A percentile compares a stretch with the other conserved stretches of the same genome.
These are phyloP conservation scores for Hylaeus volcanicus DNA, from an alignment of 1,140 invertebrate genomes.

Conservation along the genomic window DNA sequence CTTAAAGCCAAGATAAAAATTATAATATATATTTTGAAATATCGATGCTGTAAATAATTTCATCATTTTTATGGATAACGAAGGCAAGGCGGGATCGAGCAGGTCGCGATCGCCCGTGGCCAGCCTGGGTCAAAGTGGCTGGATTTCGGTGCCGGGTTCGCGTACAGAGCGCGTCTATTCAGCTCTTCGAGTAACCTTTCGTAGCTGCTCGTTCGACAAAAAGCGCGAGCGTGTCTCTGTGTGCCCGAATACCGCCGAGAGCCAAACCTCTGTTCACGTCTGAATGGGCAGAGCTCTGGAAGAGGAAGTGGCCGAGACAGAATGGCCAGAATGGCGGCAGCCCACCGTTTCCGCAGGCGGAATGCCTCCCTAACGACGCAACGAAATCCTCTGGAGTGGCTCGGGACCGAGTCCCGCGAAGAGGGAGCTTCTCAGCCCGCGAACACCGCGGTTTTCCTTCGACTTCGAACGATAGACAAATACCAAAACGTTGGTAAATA, in stretches of 20 bases:
- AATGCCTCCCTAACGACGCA: constrained; percentile 20
- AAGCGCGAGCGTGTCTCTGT: neutral
- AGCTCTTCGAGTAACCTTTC: neutral
- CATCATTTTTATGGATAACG: no score
- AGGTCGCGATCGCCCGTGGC: neutral
- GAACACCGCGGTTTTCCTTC: no score
- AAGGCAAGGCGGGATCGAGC: no score
- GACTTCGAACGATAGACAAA: no score
- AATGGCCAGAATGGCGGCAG: no score
- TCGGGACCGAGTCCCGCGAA: neutral
- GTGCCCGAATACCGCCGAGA: neutral
- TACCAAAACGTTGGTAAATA: no score
- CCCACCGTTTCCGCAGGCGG: neutral
- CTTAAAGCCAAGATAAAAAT: no score
- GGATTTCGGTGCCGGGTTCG: neutral
- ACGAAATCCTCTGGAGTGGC: neutral
- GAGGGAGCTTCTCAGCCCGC: neutral
- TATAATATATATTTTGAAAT: no score
- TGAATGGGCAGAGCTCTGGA: neutral
- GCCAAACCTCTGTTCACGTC: constrained; percentile 18
- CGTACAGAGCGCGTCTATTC: no score
- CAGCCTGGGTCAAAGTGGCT: neutral
- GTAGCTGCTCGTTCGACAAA: neutral
- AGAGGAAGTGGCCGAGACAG: neutral
- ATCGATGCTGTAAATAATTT: no score